Evolutionary conservation across 2,888 invertebrate species (phyloP).

Genomic region (Drosophila paramelanica): DNA sequence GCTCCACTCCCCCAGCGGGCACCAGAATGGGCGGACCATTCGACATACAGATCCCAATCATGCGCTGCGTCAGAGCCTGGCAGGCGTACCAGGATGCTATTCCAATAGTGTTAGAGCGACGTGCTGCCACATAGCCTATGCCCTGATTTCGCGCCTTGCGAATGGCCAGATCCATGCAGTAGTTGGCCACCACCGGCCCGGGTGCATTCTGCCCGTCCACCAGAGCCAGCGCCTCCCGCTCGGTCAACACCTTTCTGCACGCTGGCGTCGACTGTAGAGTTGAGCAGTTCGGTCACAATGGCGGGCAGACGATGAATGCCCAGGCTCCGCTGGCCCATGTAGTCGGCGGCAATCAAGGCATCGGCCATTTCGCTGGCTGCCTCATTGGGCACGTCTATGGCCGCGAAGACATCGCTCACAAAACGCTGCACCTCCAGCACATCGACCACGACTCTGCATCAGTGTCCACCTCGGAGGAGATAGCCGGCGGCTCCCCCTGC

Average conservation of each 20-base stretch:
- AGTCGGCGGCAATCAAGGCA: conserved; percentile 56
- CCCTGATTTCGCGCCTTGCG: conserved; percentile 40
- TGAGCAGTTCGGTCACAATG: conserved; percentile 50
- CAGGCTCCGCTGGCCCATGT: conserved; percentile 48
- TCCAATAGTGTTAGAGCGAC: conserved; percentile 53
- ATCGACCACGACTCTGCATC: conserved; percentile 26
- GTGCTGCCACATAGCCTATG: conserved; percentile 51
- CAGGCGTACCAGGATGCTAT: conserved; percentile 56
- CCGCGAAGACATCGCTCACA: conserved; percentile 45
- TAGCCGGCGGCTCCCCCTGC: conserved; percentile 3
- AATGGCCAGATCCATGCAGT: conserved; percentile 60
- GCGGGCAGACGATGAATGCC: conserved; percentile 54
- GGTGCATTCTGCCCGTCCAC: conserved; percentile 58
- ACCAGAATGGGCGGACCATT: conserved; percentile 48
- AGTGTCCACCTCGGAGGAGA: not conserved
- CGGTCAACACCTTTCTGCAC: conserved; percentile 23
- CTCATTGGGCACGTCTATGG: conserved; percentile 50
- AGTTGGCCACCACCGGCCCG: conserved; percentile 56
- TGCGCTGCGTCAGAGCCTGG: conserved; percentile 47
- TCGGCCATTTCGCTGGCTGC: conserved; percentile 58
- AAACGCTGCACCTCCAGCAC: conserved; percentile 54
- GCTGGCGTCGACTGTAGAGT: conserved; percentile 22
- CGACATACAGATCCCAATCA: conserved; percentile 63
- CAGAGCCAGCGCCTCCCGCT: conserved; percentile 42
- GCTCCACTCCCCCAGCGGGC: conserved; percentile 43